Percentiles rank a stretch among this genome's conserved stretches.
Evolutionary conservation across 2,797 vertebrate genomes (phyloP).

Genomic region (Chaetophractus vellerosus): DNA sequence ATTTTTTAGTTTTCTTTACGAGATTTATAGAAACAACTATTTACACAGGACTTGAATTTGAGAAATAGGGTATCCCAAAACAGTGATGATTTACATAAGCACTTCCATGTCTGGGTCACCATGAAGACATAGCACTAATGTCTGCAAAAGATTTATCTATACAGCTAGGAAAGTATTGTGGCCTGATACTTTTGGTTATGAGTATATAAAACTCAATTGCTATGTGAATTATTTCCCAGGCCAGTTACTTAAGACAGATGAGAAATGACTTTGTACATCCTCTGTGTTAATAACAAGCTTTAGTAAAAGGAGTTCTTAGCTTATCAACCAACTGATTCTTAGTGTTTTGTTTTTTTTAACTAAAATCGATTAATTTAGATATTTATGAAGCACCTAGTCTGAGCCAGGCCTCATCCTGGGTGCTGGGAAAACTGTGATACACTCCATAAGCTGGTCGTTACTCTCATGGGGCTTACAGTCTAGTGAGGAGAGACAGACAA

Average conservation of each 20-base stretch:
- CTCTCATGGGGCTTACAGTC: not conserved
- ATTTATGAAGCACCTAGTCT: not conserved
- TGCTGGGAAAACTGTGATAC: not conserved
- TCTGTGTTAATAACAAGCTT: constrained; percentile 24
- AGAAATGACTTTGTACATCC: constrained; percentile 56
- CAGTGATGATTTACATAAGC: constrained; percentile 26
- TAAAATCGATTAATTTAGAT: constrained; percentile 20
- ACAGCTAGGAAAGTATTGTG: constrained; percentile 41
- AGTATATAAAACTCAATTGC: constrained; percentile 19
- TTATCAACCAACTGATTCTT: constrained; percentile 5
- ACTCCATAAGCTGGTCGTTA: not conserved
- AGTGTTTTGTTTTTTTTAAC: not conserved
- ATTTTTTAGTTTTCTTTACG: not conserved
- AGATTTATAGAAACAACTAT: constrained; percentile 40
- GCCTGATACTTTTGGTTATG: not conserved
- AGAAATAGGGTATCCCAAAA: constrained; percentile 21
- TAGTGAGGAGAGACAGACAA: not conserved
- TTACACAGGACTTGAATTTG: not conserved
- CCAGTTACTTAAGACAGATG: not conserved
- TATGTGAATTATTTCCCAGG: constrained; percentile 29
- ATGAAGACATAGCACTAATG: not conserved
- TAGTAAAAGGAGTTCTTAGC: constrained; percentile 25
- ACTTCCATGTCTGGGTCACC: not conserved
- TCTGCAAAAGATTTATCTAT: constrained; percentile 19
- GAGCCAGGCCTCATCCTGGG: not conserved